Base-by-base conservation (phyloP, 92 coral and sea anemone genomes). In the Montipora capitata region DNA sequence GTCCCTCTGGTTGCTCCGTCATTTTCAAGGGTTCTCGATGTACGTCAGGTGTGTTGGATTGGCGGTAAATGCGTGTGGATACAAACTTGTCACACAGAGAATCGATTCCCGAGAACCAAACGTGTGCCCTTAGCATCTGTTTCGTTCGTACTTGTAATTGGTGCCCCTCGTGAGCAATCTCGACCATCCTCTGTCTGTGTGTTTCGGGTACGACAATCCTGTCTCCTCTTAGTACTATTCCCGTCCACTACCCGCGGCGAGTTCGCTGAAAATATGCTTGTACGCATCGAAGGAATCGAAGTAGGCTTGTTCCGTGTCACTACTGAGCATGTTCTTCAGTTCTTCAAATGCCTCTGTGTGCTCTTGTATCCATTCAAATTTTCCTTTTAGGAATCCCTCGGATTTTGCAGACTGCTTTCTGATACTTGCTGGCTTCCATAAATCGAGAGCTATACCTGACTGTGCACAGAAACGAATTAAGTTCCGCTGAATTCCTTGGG, bases 391-490 rank as follows among this genome's bases (percentile, higher is more conserved):
- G 3, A 70, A 40, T n/a, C 35, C 49, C 17, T 49, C 54, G 35
- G 10, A 70, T 45, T 17, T 70, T 70, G 76, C 76, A 15, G 5
- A 17, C 44, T 4, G 52, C 54, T 10, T 70, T 45, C 48, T 70
- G 76, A 40, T 17, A 70, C 62, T 56, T 56, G 62, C 76, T 40
- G 41, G 76, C 3, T 52, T 76, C 81, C 81, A 76, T 27, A 18
- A 76, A 76, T 3, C 81, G 62, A 2, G 67, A 52, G 15, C 59
- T 40, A 54, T 76, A 76, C 35, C 59, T 49, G 10, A 78, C 91
- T 13, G 74, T 79, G 73, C 85, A 87, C 43, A 87, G 86, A 38
- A 76, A 76, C 35, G 81, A 76, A 67, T 76, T 76, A 11, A 76
- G 67, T 40, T 45, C 79, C 51, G 51, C 51, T 45, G 51, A 2